Conservation (phyloP, 2,797 vertebrate species). For the Pteropus rufus region DNA sequence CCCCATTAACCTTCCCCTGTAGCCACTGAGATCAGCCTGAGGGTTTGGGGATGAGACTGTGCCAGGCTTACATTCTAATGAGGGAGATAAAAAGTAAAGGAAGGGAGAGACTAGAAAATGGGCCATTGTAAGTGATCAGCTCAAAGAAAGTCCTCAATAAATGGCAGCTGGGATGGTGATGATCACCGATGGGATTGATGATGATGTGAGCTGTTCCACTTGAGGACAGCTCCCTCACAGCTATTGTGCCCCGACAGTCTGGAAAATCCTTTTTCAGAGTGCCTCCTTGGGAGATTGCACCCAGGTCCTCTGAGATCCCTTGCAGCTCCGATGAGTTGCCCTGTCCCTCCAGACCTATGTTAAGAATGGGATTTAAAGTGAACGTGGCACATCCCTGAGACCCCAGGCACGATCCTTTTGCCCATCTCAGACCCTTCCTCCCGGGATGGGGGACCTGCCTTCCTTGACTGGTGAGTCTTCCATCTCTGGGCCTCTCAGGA, state of each 20-base stretch:
- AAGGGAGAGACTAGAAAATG: neutral
- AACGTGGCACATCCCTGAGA: neutral
- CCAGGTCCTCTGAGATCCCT: neutral
- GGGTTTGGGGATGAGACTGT: neutral
- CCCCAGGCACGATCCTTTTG: neutral
- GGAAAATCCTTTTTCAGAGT: neutral
- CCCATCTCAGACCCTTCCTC: neutral
- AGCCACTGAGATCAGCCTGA: neutral
- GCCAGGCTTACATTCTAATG: neutral
- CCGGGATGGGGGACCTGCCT: accelerated
- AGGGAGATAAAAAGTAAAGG: neutral
- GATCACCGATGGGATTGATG: neutral
- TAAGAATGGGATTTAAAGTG: neutral
- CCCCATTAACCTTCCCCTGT: neutral
- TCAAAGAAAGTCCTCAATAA: neutral
- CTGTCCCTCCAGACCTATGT: neutral
- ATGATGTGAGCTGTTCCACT: neutral
- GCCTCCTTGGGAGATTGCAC: neutral
- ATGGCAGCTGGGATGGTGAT: neutral
- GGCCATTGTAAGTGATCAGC: neutral
- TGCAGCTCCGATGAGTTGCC: neutral
- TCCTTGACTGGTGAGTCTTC: neutral
- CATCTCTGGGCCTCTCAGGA: neutral
- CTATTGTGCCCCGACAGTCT: neutral
- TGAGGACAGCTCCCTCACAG: neutral